Conservation (phyloP, 2,113 vertebrate genomes). For the Xiphorhynchus elegans region DNA sequence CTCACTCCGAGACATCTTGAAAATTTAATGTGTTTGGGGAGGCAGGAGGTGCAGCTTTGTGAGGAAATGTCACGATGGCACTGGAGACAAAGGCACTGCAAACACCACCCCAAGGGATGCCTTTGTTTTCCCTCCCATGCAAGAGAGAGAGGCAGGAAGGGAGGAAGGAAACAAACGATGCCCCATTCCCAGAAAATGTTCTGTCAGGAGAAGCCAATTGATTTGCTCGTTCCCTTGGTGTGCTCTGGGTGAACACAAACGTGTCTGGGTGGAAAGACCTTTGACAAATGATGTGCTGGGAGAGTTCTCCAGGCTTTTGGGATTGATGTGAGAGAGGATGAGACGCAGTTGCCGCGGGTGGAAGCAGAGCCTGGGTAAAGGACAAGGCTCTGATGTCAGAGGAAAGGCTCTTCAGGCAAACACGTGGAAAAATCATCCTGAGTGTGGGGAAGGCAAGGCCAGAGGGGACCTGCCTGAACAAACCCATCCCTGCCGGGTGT, state of each 20-base stretch:
- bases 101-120: background rate
- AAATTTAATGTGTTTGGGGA: background rate
- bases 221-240: background rate
- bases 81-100: background rate
- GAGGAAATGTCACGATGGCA: background rate
- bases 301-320: background rate
- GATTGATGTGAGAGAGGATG: background rate
- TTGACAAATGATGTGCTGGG: background rate
- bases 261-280: background rate
- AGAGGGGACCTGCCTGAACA: background rate
- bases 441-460: background rate
- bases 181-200: background rate
- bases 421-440: fast-evolving
- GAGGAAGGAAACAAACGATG: background rate
- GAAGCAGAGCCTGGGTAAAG: background rate
- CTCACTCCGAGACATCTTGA: background rate
- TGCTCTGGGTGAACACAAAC: background rate
- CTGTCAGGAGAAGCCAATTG: background rate
- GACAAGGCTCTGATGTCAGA: background rate
- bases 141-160: background rate
- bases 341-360: background rate
- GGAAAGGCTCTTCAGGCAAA: background rate
- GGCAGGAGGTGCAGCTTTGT: background rate
- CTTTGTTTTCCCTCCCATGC: background rate
- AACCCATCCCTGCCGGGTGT: background rate